Evolutionary conservation across 2,888 invertebrate species (phyloP), one percentile per base, ranked within the genome.

Genomic region (Acronicta alni): DNA sequence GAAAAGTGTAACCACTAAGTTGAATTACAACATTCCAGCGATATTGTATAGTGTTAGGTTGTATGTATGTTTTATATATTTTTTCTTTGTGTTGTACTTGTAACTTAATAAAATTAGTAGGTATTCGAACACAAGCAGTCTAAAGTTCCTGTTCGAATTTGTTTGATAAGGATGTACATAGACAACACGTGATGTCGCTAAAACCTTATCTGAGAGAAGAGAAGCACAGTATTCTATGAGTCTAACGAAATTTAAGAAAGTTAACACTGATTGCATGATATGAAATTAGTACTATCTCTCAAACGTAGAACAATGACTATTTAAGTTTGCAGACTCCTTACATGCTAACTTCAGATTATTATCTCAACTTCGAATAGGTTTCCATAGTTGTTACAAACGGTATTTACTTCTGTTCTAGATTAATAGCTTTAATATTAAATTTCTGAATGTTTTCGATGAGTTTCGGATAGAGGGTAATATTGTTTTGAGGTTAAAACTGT

Each of bases 321-420:
- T 43, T 62, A 15, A 37, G 41, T 39, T 67, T 18, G 6, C 16
- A 42, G 39, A 43, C 26, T 42, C 26, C 23, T 56, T 32, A 48
- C 17, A 38, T 42, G 20, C 15, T 53, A 46, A 57, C 16, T 57
- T 46, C 10, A 39, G 23, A 37, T 53, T 49, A 67, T 62, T 59
- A 62, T 49, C 39, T 57, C 6, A 35, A 56, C 35, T 71, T 52
- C 3, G 44, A 56, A 62, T 56, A 53, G 35, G 32, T 46, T 67
- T 45, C 38, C 20, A 39, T 56, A 71, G 62, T 71, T 70, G 20
- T 48, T 42, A 39, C 16, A 44, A 23, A 41, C 26, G 15, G 10
- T 56, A 53, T 66, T 47, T 62, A 44, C 16, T 30, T 57, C 37
- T 46, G 46, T 43, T 53, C 16, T 30, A 15, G 42, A 52, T 32